Evolutionary conservation across 2,888 invertebrate genomes (phyloP).

Genomic region (Bugulina stolonifera): DNA sequence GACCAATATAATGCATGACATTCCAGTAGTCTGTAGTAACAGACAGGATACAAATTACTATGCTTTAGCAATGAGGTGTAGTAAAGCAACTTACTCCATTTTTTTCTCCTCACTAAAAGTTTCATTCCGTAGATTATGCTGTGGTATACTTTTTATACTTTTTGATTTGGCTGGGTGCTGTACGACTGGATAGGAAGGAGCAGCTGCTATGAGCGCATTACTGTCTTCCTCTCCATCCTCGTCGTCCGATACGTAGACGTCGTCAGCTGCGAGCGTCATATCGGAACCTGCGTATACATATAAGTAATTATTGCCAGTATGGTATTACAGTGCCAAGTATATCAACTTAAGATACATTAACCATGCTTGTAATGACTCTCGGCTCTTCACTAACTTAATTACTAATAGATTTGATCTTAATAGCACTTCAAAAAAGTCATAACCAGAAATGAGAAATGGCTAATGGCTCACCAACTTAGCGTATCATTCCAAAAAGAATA

Average conservation of each 20-base stretch:
- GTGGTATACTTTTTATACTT: background rate
- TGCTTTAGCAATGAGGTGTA: too few relatives aligned
- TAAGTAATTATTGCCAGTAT: slow-evolving; percentile 41
- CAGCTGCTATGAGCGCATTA: slow-evolving; percentile 32
- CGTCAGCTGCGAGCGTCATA: slow-evolving; percentile 30
- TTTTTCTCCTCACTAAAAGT: slow-evolving; percentile 40
- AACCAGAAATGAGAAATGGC: too few relatives aligned
- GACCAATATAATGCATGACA: too few relatives aligned
- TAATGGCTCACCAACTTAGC: too few relatives aligned
- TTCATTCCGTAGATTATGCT: background rate
- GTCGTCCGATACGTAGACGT: slow-evolving; percentile 48
- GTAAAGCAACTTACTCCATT: slow-evolving; percentile 53
- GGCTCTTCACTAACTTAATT: background rate
- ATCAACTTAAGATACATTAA: too few relatives aligned
- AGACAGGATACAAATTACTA: too few relatives aligned
- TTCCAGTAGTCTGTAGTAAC: too few relatives aligned
- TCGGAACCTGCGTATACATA: slow-evolving; percentile 44
- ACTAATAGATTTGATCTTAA: background rate
- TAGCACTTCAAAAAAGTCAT: background rate
- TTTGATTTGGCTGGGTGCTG: background rate
- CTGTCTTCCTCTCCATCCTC: slow-evolving; percentile 41
- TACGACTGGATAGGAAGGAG: background rate
- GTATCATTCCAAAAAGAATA: too few relatives aligned
- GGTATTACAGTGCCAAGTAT: too few relatives aligned
- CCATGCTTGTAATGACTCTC: background rate